These are phyloP conservation scores for Hyphantria cunea DNA, from an alignment of 1,140 invertebrate genomes.

Conservation along the genomic window DNA sequence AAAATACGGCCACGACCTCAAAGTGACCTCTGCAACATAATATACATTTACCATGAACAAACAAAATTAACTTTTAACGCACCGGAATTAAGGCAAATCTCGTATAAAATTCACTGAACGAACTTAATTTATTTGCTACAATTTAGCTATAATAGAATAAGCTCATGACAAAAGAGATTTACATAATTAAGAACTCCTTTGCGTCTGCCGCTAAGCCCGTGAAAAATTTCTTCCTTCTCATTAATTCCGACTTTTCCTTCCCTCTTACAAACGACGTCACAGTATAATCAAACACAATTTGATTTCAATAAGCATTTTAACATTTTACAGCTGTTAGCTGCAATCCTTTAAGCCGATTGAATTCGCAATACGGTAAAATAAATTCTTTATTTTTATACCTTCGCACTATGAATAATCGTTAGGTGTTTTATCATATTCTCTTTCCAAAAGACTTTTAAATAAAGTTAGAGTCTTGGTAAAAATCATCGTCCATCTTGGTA, in stretches of 20 bases:
- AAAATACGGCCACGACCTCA: not conserved
- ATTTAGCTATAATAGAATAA: constrained; percentile 28
- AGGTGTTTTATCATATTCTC: not conserved
- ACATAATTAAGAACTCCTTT: constrained; percentile 21
- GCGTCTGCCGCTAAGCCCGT: constrained; percentile 17
- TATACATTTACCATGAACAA: not conserved
- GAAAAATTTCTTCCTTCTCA: constrained; percentile 6
- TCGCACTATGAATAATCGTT: too few relatives aligned
- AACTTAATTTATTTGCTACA: constrained; percentile 7
- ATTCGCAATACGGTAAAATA: too few relatives aligned
- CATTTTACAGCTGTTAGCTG: too few relatives aligned
- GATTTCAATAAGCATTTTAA: too few relatives aligned
- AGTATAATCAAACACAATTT: too few relatives aligned
- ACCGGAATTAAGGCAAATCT: constrained; percentile 11
- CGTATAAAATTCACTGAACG: not conserved
- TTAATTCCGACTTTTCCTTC: not conserved
- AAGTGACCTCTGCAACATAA: not conserved
- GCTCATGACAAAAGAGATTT: constrained; percentile 31
- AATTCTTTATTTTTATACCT: too few relatives aligned
- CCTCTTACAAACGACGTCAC: not conserved
- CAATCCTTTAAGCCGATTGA: too few relatives aligned
- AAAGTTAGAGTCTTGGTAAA: not conserved
- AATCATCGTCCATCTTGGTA: constrained; percentile 4
- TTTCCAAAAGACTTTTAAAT: not conserved
- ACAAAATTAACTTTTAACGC: constrained; percentile 16